A percentile compares a stretch with the other conserved stretches of the same genome.
These are phyloP conservation scores for Lepidurus arcticus DNA, from an alignment of 1,140 invertebrate species.

Conservation along the genomic window DNA sequence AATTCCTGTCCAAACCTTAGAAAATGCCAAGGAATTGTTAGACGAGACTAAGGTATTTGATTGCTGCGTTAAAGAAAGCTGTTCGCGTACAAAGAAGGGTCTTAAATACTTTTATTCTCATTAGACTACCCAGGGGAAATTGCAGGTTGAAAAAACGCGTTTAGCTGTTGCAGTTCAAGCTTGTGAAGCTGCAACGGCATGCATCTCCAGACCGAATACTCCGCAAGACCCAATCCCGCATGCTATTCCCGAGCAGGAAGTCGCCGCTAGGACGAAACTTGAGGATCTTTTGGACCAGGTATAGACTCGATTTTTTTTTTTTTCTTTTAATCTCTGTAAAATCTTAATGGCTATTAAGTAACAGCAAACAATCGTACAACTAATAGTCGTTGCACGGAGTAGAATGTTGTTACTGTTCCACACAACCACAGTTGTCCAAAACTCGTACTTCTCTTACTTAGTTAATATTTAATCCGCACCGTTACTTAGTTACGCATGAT, in stretches of 20 bases:
- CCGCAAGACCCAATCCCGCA: constrained; percentile 73
- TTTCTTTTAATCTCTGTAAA: background rate
- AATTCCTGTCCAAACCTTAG: constrained; percentile 60
- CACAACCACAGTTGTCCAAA: background rate
- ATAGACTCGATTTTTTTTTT: constrained; percentile 38
- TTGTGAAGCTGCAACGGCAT: constrained; percentile 85
- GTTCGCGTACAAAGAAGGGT: background rate
- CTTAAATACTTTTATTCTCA: constrained; percentile 26
- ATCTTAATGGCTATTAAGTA: background rate
- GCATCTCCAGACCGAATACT: constrained; percentile 80
- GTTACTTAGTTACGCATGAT: background rate
- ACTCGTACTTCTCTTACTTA: background rate
- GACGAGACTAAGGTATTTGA: constrained; percentile 63
- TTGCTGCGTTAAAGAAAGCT: constrained; percentile 31
- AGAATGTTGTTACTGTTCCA: background rate
- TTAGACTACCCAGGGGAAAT: constrained; percentile 69
- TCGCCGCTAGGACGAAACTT: constrained; percentile 71
- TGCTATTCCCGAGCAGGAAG: constrained; percentile 72
- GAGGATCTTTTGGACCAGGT: constrained; percentile 91
- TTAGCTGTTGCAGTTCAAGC: constrained; percentile 78
- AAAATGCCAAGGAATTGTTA: constrained; percentile 62
- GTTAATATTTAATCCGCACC: background rate
- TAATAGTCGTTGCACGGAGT: background rate
- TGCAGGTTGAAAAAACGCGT: constrained; percentile 80
- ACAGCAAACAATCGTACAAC: background rate